Evolutionary conservation across 1,140 invertebrate species (phyloP).

Genomic region (Stegodyphus mimosarum): DNA sequence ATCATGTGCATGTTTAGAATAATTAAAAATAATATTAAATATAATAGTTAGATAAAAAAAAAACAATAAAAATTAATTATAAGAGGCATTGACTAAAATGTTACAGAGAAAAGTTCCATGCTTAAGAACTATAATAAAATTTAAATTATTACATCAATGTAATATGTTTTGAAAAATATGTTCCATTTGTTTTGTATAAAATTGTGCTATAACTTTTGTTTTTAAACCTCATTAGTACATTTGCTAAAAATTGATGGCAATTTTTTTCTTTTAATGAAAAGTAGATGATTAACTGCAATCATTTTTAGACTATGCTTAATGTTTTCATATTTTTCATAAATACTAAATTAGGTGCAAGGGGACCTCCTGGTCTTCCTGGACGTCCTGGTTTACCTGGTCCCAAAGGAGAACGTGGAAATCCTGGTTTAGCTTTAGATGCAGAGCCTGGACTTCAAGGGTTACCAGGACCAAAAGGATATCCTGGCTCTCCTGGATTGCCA

Average conservation of each 20-base stretch:
- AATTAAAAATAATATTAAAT: too few relatives aligned
- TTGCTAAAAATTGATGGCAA: too few relatives aligned
- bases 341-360: slow-evolving; percentile 32
- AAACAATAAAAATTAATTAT: neutral
- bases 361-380: slow-evolving; percentile 58
- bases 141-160: too few relatives aligned
- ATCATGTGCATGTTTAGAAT: too few relatives aligned
- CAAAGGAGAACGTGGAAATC: slow-evolving; percentile 56
- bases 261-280: too few relatives aligned
- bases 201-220: too few relatives aligned
- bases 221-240: too few relatives aligned
- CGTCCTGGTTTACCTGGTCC: slow-evolving; percentile 65
- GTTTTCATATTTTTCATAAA: neutral
- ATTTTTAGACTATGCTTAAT: neutral
- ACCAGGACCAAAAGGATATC: slow-evolving; percentile 75
- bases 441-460: slow-evolving; percentile 77
- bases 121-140: too few relatives aligned
- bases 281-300: too few relatives aligned
- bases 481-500: slow-evolving; percentile 69
- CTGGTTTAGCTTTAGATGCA: slow-evolving; percentile 47
- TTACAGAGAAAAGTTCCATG: neutral
- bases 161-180: too few relatives aligned
- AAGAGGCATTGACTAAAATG: neutral
- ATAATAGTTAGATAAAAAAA: too few relatives aligned
- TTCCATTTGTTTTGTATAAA: too few relatives aligned